These are phyloP conservation scores for Drosophila tropicalis DNA, from an alignment of 1,140 invertebrate species.

Conservation along the genomic window DNA sequence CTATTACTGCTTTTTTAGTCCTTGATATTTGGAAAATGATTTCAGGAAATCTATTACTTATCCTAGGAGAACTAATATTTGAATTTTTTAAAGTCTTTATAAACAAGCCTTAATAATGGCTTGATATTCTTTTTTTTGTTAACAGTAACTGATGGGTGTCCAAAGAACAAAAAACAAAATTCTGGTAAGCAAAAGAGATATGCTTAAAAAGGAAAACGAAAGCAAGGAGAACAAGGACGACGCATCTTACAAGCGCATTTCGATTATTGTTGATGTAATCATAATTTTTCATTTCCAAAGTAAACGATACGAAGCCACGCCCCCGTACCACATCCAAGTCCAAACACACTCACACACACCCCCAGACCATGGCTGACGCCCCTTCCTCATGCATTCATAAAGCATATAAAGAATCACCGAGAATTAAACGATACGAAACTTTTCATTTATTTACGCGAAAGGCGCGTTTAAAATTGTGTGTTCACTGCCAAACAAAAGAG, in stretches of 20 bases:
- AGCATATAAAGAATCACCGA: constrained; percentile 66
- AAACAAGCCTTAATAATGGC: no score
- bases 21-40: no score
- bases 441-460: constrained; percentile 79
- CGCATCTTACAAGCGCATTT: constrained; percentile 78
- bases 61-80: no score
- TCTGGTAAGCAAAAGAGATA: constrained; percentile 19
- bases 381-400: background rate
- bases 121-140: no score
- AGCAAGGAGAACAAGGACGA: constrained; percentile 18
- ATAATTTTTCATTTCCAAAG: constrained; percentile 82
- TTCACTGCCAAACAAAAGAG: constrained; percentile 20
- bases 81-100: no score
- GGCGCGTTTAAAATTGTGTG: constrained; percentile 36
- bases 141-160: constrained; percentile 8
- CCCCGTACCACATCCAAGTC: constrained; percentile 2
- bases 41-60: no score
- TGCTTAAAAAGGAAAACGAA: constrained; percentile 27
- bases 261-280: constrained; percentile 82
- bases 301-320: constrained; percentile 64
- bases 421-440: constrained; percentile 70
- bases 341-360: background rate
- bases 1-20: no score
- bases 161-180: constrained; percentile 41
- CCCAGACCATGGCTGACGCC: background rate